These are phyloP conservation scores for Epinotia brunnichana DNA, from an alignment of 2,888 invertebrate species.

Conservation along the genomic window DNA sequence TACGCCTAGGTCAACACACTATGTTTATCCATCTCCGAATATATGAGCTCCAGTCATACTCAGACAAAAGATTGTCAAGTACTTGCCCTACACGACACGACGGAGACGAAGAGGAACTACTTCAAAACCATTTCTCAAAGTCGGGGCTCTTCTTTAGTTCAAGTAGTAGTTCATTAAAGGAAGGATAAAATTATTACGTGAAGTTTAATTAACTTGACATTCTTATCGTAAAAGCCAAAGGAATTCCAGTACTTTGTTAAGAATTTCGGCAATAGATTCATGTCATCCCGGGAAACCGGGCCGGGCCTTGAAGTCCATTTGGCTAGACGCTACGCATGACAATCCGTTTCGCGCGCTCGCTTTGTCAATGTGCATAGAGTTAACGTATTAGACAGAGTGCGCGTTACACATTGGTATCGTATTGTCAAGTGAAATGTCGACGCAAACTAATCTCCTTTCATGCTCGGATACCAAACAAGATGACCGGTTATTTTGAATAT, in stretches of 20 bases:
- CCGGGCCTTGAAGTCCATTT: background rate
- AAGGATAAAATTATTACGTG: conserved; percentile 14
- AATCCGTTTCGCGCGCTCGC: too few relatives aligned
- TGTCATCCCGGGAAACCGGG: conserved; percentile 3
- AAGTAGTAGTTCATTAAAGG: conserved; percentile 13
- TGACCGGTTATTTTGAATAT: background rate
- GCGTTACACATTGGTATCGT: too few relatives aligned
- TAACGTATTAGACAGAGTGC: too few relatives aligned
- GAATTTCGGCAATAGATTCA: conserved; percentile 29
- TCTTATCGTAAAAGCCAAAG: conserved; percentile 26
- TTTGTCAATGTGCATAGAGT: too few relatives aligned
- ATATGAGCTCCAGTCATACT: background rate
- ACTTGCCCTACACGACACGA: background rate
- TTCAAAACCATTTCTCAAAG: conserved; percentile 12
- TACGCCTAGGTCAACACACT: background rate
- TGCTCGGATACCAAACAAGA: background rate
- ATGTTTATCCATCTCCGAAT: background rate
- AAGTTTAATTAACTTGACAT: conserved; percentile 41
- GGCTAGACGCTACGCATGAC: too few relatives aligned
- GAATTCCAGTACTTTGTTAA: conserved; percentile 10
- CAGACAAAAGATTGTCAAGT: background rate
- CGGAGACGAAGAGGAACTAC: background rate
- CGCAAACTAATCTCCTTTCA: too few relatives aligned
- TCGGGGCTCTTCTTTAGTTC: conserved; percentile 10
- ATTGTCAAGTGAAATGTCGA: too few relatives aligned